Base-by-base conservation (phyloP, 2,888 invertebrate species). In the Drosophila monieri region DNA sequence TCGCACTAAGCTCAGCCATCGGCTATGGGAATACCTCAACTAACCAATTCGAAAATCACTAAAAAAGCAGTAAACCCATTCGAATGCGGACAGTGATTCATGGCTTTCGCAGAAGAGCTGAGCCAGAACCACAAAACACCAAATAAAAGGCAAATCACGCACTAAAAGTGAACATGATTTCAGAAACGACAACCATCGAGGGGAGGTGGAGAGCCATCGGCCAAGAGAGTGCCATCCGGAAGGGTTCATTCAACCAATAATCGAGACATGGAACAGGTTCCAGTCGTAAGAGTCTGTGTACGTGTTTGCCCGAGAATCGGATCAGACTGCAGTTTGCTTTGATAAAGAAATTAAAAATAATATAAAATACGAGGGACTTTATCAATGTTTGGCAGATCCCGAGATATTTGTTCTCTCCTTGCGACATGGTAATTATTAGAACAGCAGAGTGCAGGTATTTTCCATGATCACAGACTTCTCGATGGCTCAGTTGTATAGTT, bases 181-280 rank as follows among this genome's bases (percentile, higher is more conserved):
- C 65, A 80, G 65, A 65, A 68, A 65, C 65, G 85, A 85, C 78
- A 87, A 78, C 66, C 65, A 48, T 41, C 18, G 18, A 21, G 12
- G 32, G 25, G 30, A 43, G 41, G 35, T 3, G 14, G 30, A 14
- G 27, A 15, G 3, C 4, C n/a, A n/a, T n/a, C n/a, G 52, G 27
- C 41, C 41, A 44, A 21, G 27, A 35, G 44, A 44, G 25, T 39
- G 27, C 48, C 71, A 68, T 27, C 66, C 73, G 73, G 57, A 73
- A 72, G 68, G 68, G 80, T 87, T 81, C 85, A 81, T 81, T 81
- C 80, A 81, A 81, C 80, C 88, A 85, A 62, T 72, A 81, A 81
- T 56, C 59, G 78, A 53, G 54, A 46, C 72, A 65, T 70, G 66
- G 73, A 81, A 81, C 80, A 71, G 85, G 85, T 80, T 80, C 55